Evolutionary conservation across 2,888 invertebrate species (phyloP).

Genomic region (Cephus pygmeus): DNA sequence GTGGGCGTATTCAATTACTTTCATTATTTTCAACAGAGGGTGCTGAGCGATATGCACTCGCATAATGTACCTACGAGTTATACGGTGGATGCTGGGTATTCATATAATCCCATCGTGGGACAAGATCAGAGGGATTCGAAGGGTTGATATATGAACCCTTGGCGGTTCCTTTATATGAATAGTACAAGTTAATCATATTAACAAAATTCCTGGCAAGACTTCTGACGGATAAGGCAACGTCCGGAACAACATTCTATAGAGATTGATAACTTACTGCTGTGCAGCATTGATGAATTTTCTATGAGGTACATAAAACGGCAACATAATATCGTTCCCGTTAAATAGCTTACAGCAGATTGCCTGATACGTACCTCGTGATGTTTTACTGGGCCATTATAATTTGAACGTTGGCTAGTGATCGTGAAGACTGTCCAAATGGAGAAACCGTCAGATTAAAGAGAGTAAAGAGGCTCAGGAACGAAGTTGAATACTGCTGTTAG

Average conservation of each 20-base stretch:
- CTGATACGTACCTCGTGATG: not conserved
- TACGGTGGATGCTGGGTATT: conserved; percentile 13
- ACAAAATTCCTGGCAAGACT: conserved; percentile 18
- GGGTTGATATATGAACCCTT: conserved; percentile 12
- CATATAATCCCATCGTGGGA: conserved; percentile 26
- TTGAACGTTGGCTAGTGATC: not conserved
- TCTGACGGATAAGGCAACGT: not conserved
- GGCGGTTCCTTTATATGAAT: not conserved
- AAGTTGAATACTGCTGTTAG: conserved; percentile 46
- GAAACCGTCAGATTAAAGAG: conserved; percentile 42
- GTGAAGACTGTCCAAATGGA: not conserved
- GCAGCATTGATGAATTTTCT: not conserved
- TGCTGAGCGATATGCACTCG: conserved; percentile 38
- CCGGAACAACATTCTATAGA: not conserved
- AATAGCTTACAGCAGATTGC: not conserved
- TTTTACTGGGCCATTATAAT: not conserved
- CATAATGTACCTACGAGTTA: not conserved
- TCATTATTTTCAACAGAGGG: conserved; percentile 59
- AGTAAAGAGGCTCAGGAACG: conserved; percentile 40
- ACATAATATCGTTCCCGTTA: not conserved
- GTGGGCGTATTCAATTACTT: conserved; percentile 66
- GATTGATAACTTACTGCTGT: not conserved
- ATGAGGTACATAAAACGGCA: not conserved
- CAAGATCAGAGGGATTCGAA: conserved; percentile 27
- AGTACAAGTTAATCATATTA: conserved; percentile 20